Evolutionary conservation across 2,888 invertebrate genomes (phyloP), one percentile per base, ranked within the genome.

Genomic region (Pandemis heparana): DNA sequence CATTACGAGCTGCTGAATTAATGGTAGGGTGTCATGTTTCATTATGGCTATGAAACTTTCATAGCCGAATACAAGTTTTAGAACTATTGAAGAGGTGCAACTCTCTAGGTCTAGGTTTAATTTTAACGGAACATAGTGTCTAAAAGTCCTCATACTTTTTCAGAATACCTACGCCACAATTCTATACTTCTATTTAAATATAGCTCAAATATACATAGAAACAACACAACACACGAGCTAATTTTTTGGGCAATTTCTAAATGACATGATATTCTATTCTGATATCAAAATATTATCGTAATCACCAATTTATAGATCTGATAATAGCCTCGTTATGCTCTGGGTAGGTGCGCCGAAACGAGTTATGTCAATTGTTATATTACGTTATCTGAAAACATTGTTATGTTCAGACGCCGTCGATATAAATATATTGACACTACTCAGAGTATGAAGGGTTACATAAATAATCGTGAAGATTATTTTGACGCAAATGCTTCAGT

Each of bases 281-380:
- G n/a, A 64, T 77, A 76, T 75, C 71, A 23, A 66, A 70, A 69
- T 60, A 59, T 75, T 77, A 77, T 75, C 77, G 69, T 68, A 74
- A 75, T 71, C 69, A 53, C 23, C 68, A 51, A 74, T 77, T 69
- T 66, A 68, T 65, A 72, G 67, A 59, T 41, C 38, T 63, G 75
- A 77, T 77, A 75, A 72, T 74, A 70, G 74, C 23, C 68, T 61
- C 63, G 67, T 68, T 68, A 70, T 66, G 46, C 53, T 61, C 23
- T 0, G 56, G 23, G 56, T 59, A 70, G 71, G 75, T 75, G 77
- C 70, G 70, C 72, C 62, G 41, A 53, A 71, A 41, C 53, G 61
- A 32, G 63, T 72, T 60, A 63, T 70, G 69, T 67, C 67, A 68
- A 71, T 65, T 69, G 23, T 56, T 10, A 75, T 62, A 60, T 62